Conservation (phyloP, 2,888 invertebrate genomes). For the Chouioia cunea region DNA sequence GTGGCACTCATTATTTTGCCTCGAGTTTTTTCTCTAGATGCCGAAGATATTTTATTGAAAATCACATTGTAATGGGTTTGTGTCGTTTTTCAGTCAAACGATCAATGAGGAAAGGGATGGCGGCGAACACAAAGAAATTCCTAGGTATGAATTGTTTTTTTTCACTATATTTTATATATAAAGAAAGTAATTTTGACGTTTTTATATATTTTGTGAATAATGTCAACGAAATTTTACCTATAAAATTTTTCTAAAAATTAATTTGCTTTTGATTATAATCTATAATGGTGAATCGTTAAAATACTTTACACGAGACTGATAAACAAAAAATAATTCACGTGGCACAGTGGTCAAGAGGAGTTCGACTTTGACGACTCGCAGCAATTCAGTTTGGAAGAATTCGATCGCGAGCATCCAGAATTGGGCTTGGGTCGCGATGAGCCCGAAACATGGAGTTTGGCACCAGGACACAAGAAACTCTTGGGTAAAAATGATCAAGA, state of each 20-base stretch:
- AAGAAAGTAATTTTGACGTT: not conserved
- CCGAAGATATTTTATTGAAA: conserved; percentile 40
- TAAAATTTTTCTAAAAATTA: not conserved
- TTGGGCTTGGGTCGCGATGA: conserved; percentile 87
- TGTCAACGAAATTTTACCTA: not conserved
- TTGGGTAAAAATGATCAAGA: conserved; percentile 80
- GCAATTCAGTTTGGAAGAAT: conserved; percentile 79
- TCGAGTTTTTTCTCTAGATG: conserved; percentile 25
- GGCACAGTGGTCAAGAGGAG: conserved; percentile 63
- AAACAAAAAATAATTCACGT: conserved; percentile 6
- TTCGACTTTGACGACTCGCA: conserved; percentile 64
- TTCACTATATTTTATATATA: not conserved
- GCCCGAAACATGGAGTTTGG: conserved; percentile 94
- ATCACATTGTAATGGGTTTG: conserved; percentile 8
- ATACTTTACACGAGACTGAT: not conserved
- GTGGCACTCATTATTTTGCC: conserved; percentile 35
- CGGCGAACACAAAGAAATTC: conserved; percentile 71
- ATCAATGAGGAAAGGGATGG: conserved; percentile 77
- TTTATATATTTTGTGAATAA: too few species aligned
- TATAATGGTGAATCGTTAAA: not conserved
- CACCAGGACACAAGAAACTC: conserved; percentile 86
- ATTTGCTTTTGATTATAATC: not conserved
- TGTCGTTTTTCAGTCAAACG: conserved; percentile 73
- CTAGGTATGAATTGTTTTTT: conserved; percentile 68
- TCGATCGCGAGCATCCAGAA: conserved; percentile 75